phyloP scores from a whole-genome alignment of 2,888 invertebrate genomes.

The Thyatira batis region DNA sequence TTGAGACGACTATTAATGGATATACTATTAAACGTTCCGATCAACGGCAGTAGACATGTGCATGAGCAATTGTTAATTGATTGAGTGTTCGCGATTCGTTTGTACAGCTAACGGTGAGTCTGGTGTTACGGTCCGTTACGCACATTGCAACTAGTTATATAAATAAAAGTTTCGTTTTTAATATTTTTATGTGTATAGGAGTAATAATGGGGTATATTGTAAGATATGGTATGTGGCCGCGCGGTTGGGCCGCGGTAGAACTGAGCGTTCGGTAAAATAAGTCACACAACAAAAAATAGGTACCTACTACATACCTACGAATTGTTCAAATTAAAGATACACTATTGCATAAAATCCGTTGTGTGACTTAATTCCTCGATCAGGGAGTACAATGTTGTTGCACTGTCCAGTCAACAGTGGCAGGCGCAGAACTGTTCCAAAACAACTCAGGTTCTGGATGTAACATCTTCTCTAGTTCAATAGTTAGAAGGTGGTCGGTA shows the following conservation, averaged over 20 bases:
- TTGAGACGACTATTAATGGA: no score
- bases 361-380: slow-evolving; percentile 27
- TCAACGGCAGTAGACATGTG: neutral
- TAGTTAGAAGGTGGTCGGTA: neutral
- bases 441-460: neutral
- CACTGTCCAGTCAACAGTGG: slow-evolving; percentile 36
- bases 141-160: slow-evolving; percentile 50
- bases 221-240: slow-evolving; percentile 10
- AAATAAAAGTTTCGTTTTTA: slow-evolving; percentile 55
- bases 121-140: slow-evolving; percentile 64
- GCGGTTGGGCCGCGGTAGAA: slow-evolving; percentile 11
- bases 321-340: neutral
- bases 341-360: neutral
- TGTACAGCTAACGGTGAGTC: slow-evolving; percentile 62
- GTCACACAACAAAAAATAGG: neutral
- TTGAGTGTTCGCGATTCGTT: slow-evolving; percentile 39
- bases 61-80: slow-evolving; percentile 11
- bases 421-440: neutral
- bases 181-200: slow-evolving; percentile 71
- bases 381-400: slow-evolving; percentile 37
- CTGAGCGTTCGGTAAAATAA: neutral
- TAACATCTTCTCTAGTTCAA: neutral
- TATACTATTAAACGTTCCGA: no score
- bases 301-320: neutral
- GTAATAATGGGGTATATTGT: slow-evolving; percentile 39